Evolutionary conservation across 2,113 vertebrate genomes (phyloP), one percentile per base, ranked within the genome.

Genomic region (Apeltes quadracus): DNA sequence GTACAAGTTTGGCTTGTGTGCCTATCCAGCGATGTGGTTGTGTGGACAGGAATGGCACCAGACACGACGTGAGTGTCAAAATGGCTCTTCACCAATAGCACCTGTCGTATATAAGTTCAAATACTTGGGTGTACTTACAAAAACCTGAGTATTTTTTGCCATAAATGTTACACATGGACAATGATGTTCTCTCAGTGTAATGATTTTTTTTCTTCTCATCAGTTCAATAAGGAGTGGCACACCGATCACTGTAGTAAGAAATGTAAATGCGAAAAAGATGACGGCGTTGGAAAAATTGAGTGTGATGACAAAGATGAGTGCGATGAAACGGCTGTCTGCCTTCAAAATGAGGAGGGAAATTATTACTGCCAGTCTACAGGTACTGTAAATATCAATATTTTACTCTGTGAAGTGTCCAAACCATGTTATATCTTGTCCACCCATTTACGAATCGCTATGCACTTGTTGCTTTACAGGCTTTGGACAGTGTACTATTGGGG

Each of bases 221-320:
- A 96, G 95, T 91, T 94, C 58, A 89, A 89, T 32, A 93, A 96
- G 44, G 90, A 69, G n/a, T 95, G 94, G 95, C 80, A 95, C 84
- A 93, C 84, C 5, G 44, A 74, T 41, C 84, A 91, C 78, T 95
- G 95, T 77, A 78, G 50, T 63, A 67, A 88, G 67, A 94, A 90
- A 86, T 95, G 94, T 75, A 53, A 91, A 76, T 96, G 94, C 74
- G 76, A 90, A 50, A 75, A 86, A 44, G 81, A 91, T 0, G 54
- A 85, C 43, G 83, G 87, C 9, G 65, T 86, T 0, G 92, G 90
- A 39, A 63, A 73, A 68, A 88, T 92, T 69, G 66, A 77, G 0
- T 94, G 93, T 34, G 70, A 78, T 32, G 67, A 90, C n/a, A 72
- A 87, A 71, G 72, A 93, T 0, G 80, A 79, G 61, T 95, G 92